phyloP scores from a whole-genome alignment of 1,140 invertebrate species.

The Drosophila miranda region DNA sequence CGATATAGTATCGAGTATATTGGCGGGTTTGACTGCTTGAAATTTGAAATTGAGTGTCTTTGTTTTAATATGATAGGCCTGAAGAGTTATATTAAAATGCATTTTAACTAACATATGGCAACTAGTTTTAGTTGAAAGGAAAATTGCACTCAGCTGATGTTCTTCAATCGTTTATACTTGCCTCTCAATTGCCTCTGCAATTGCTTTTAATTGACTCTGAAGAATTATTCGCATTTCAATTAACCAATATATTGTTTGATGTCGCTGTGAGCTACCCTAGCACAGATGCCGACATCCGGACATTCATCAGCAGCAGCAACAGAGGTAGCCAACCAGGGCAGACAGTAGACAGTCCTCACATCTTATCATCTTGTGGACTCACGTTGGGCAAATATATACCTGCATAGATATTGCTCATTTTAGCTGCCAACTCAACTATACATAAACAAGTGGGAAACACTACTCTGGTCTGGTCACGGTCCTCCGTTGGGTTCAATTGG shows the following conservation, averaged over 20 bases:
- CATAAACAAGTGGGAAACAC: conserved; percentile 31
- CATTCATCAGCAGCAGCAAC: conserved; percentile 13
- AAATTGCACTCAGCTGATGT: too few relatives aligned
- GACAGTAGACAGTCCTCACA: conserved; percentile 20
- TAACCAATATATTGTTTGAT: conserved; percentile 9
- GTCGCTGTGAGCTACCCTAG: conserved; percentile 20
- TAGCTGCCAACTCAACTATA: conserved; percentile 43
- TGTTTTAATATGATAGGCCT: neutral
- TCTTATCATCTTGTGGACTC: conserved; percentile 73
- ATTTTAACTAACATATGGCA: too few relatives aligned
- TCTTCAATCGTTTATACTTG: neutral
- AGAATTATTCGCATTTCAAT: conserved; percentile 16
- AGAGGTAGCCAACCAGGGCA: conserved; percentile 23
- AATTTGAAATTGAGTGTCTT: neutral
- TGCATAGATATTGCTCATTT: conserved; percentile 40
- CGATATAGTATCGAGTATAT: neutral
- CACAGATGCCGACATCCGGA: neutral
- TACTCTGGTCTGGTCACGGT: conserved; percentile 4
- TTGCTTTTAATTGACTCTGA: conserved; percentile 51
- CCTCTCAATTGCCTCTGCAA: conserved; percentile 27
- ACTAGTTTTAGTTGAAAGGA: too few relatives aligned
- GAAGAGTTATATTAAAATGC: too few relatives aligned
- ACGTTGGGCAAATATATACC: conserved; percentile 69
- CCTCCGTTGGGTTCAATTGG: conserved; percentile 32
- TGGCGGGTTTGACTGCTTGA: neutral